Percentiles rank a stretch among this genome's conserved stretches.
Evolutionary conservation across 2,888 invertebrate species (phyloP).

Genomic region (Stratiomys singularior): DNA sequence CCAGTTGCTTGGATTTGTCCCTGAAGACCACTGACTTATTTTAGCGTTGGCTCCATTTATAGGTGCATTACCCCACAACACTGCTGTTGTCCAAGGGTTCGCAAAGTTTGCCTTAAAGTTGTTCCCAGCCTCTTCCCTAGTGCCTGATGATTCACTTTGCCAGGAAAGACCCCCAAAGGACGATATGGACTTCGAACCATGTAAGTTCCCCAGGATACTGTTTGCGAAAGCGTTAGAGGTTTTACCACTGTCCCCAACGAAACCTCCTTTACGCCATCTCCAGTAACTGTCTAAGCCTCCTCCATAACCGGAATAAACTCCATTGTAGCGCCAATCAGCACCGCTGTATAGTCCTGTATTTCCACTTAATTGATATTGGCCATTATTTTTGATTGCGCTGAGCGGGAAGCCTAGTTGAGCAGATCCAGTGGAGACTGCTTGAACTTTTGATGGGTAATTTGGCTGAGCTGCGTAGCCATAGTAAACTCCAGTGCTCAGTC

Average conservation of each 20-base stretch:
- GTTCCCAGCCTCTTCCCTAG: too few relatives aligned
- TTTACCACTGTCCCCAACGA: neutral
- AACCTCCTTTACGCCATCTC: conserved; percentile 9
- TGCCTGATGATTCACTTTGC: too few relatives aligned
- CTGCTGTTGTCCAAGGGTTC: too few relatives aligned
- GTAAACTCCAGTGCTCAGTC: neutral
- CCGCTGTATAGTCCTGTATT: conserved; percentile 3
- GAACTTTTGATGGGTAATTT: neutral
- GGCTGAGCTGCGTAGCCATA: neutral
- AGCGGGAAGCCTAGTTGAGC: neutral
- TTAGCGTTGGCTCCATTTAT: too few relatives aligned
- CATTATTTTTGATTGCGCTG: too few relatives aligned
- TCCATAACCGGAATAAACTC: conserved; percentile 31
- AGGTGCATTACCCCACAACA: too few relatives aligned
- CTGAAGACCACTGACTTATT: neutral
- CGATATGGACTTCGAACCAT: too few relatives aligned
- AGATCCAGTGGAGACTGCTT: conserved; percentile 4
- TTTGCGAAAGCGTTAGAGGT: too few relatives aligned
- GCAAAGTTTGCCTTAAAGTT: too few relatives aligned
- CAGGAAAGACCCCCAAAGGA: too few relatives aligned
- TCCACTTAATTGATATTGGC: neutral
- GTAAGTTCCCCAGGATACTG: too few relatives aligned
- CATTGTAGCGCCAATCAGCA: conserved; percentile 18
- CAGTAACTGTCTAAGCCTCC: neutral
- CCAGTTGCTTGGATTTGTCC: neutral